These are phyloP conservation scores for Microctonus brassicae DNA, from an alignment of 2,888 invertebrate genomes.

Conservation along the genomic window DNA sequence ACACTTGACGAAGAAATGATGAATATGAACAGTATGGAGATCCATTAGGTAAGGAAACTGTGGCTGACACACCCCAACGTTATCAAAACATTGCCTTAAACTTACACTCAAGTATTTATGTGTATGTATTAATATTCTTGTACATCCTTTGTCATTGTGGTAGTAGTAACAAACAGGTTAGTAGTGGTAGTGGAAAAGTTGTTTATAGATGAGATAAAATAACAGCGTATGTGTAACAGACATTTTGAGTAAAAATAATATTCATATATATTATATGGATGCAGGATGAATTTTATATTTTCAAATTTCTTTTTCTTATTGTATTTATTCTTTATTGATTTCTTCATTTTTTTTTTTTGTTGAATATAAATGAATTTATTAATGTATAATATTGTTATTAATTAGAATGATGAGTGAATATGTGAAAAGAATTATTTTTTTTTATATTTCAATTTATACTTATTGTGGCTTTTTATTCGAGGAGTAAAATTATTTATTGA, in stretches of 20 bases:
- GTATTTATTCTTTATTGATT: too few relatives aligned
- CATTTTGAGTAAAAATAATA: conserved; percentile 64
- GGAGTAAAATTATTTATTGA: too few relatives aligned
- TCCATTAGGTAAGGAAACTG: conserved; percentile 67
- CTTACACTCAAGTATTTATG: conserved; percentile 66
- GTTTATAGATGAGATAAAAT: conserved; percentile 62
- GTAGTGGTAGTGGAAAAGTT: conserved; percentile 56
- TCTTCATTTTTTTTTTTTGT: too few relatives aligned
- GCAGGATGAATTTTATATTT: too few relatives aligned
- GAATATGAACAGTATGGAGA: conserved; percentile 58
- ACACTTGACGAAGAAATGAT: conserved; percentile 50
- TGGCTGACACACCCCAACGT: conserved; percentile 65
- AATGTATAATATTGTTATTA: too few relatives aligned
- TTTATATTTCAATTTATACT: too few relatives aligned
- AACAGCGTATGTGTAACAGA: conserved; percentile 64
- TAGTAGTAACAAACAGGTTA: not conserved
- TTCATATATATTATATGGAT: too few relatives aligned
- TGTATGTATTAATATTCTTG: conserved; percentile 26
- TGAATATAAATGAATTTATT: too few relatives aligned
- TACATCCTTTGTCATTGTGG: conserved; percentile 16
- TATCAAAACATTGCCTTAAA: conserved; percentile 68
- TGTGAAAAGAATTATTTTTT: too few relatives aligned
- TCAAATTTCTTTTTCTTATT: not conserved
- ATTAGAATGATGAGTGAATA: too few relatives aligned
- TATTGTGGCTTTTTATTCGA: too few relatives aligned